Evolutionary conservation across 37 sponge, comb jelly and placozoan genomes (phyloP), one percentile per base, ranked within the genome.

Genomic region (Cliona cf. orientalis): DNA sequence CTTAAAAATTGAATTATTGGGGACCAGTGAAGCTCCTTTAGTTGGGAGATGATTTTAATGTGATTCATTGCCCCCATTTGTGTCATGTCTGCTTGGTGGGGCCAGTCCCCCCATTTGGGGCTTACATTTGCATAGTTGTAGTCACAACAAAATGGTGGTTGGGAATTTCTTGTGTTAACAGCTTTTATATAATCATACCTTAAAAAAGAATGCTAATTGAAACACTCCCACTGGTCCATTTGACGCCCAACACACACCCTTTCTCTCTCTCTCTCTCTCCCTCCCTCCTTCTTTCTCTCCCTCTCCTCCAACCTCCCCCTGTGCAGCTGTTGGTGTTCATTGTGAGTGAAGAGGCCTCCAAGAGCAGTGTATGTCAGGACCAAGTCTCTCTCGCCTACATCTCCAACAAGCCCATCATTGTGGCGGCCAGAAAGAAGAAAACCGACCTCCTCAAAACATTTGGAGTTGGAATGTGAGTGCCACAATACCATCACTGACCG

Each of bases 341-440:
- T 31, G 83, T 87, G 22, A 93, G 93, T 63, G 86, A 87, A 23
- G 75, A 82, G 29, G 81, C 93, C 31, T 90, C 82, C 22, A 56
- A 59, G 40, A 83, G 78, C 66, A 87, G 64, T 74, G 64, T 69
- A 22, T 93, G 96, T 57, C 43, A 80, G 29, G 94, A 95, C 63
- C 90, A 84, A 36, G 79, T 95, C 36, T 89, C 96, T 14, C 82
- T 98, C 32, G 99, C 96, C 63, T 91, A 93, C 72, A 91, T 98
- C 80, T 95, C 96, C 71, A 93, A 95, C 91, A 95, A 88, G 46
- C 87, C 87, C 73, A 98, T 98, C 58, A 26, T 94, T 35, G 66
- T 92, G 3, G 87, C 65, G 37, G 60, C 92, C 34, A 43, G 42
- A n/a, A 35, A 65, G 3, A 40, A 9, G 7, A 78, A 86, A 46